Evolutionary conservation across 1,140 invertebrate genomes (phyloP), one percentile per base, ranked within the genome.

Genomic region (Amphibalanus amphitrite): DNA sequence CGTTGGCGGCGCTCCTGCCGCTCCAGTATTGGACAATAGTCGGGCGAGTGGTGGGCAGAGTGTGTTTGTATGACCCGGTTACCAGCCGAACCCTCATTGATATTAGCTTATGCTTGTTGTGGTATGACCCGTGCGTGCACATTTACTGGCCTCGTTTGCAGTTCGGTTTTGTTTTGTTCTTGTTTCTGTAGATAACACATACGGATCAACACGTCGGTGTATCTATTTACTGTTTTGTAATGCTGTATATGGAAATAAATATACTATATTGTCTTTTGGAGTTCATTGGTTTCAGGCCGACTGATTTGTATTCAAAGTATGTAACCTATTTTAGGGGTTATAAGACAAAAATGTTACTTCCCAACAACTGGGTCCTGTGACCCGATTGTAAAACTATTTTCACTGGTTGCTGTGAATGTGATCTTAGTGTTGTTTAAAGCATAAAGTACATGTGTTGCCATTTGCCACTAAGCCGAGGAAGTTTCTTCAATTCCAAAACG

Each of bases 101-200:
- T 59, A 59, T 59, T 59, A 59, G 47, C 47, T 59, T 59, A 59
- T 59, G 47, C 47, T 59, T 59, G 47, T 59, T 59, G 47, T 59
- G 47, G 47, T 59, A 59, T 59, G 47, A 59, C 47, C 1, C 17
- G 47, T 59, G 47, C 47, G 47, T 59, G 47, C 47, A 6, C 47
- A 20, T 3, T 59, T 59, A 20, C 47, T 59, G 47, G 47, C 47
- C 20, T 59, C 47, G 47, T 59, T 59, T 59, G 47, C 47, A 59
- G 47, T 59, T 59, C 47, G 47, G 47, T 59, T 59, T 59, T 59
- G 47, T 59, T 59, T 59, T 59, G 47, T 59, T 59, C 47, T 59
- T 59, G 47, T 59, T 59, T 59, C 47, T 59, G 47, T 59, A 59
- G 47, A 59, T 59, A 59, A 23, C 20, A 59, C 47, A 59, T 59